Percentiles rank a stretch among this genome's conserved stretches.
phyloP scores from a whole-genome alignment of 1,140 invertebrate genomes.

The Lordiphosa stackelbergi region DNA sequence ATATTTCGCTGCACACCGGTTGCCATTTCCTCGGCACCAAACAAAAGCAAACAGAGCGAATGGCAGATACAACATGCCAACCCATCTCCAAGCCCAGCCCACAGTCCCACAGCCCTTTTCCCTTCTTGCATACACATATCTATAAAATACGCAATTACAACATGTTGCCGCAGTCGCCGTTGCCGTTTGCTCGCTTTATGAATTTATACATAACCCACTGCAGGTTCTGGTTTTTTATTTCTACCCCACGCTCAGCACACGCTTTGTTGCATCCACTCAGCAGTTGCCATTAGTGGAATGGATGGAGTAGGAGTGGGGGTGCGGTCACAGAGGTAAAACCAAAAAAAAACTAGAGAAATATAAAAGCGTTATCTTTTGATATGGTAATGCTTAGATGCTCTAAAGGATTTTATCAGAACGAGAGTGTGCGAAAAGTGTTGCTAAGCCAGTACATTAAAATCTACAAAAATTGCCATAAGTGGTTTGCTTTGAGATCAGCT shows the following conservation, averaged over 20 bases:
- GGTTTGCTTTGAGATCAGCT: too few species aligned
- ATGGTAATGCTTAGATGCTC: conserved; percentile 27
- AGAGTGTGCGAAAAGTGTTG: too few species aligned
- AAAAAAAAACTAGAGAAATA: conserved; percentile 7
- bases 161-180: conserved; percentile 63
- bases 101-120: not conserved
- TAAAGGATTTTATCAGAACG: conserved; percentile 5
- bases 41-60: conserved; percentile 57
- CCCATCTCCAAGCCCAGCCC: not conserved
- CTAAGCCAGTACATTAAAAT: too few species aligned
- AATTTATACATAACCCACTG: conserved; percentile 58
- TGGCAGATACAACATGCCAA: conserved; percentile 38
- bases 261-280: conserved; percentile 73
- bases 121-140: conserved; percentile 34
- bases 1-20: conserved; percentile 66
- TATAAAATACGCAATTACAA: conserved; percentile 74
- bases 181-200: conserved; percentile 51
- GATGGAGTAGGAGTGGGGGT: conserved; percentile 9
- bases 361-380: conserved; percentile 17
- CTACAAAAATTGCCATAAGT: too few species aligned
- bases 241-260: conserved; percentile 23
- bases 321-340: conserved; percentile 7
- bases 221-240: conserved; percentile 13
- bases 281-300: conserved; percentile 55
- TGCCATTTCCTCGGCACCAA: conserved; percentile 64